phyloP scores from a whole-genome alignment of 1,140 invertebrate species.

The Magallana angulata region DNA sequence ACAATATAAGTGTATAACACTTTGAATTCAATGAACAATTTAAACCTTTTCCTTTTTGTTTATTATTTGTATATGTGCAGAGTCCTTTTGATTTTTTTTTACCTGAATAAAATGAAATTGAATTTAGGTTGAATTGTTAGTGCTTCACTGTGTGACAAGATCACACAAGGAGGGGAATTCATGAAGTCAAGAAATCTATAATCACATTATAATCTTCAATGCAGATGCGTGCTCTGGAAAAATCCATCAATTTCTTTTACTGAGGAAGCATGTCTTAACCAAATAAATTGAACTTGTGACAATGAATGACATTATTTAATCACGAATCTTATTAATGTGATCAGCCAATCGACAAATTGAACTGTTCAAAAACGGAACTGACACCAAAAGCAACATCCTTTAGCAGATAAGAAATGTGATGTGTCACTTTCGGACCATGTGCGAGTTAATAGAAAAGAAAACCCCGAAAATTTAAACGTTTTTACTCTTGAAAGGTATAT shows the following conservation, averaged over 20 bases:
- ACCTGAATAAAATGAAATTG: no score
- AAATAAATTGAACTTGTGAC: conserved; percentile 44
- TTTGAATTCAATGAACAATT: no score
- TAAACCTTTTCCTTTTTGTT: no score
- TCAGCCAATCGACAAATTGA: conserved; percentile 43
- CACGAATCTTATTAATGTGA: conserved; percentile 43
- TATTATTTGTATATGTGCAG: no score
- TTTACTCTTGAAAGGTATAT: no score
- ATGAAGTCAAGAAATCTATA: conserved; percentile 8
- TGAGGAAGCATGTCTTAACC: conserved; percentile 37
- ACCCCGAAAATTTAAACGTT: neutral
- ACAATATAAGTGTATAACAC: no score
- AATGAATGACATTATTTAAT: conserved; percentile 44
- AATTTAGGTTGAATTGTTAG: no score
- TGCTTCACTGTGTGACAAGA: neutral
- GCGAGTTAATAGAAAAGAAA: conserved; percentile 25
- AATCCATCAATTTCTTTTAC: conserved; percentile 35
- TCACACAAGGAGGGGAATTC: neutral
- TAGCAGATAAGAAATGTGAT: conserved; percentile 34
- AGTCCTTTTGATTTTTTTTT: no score
- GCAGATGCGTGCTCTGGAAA: conserved; percentile 26
- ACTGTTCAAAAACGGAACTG: conserved; percentile 39
- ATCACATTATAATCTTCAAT: conserved; percentile 41
- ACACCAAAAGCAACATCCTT: conserved; percentile 39
- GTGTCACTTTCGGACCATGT: conserved; percentile 22